Evolutionary conservation across 2,113 vertebrate species (phyloP), one percentile per base, ranked within the genome.

Genomic region (Hippocampus mohnikei): DNA sequence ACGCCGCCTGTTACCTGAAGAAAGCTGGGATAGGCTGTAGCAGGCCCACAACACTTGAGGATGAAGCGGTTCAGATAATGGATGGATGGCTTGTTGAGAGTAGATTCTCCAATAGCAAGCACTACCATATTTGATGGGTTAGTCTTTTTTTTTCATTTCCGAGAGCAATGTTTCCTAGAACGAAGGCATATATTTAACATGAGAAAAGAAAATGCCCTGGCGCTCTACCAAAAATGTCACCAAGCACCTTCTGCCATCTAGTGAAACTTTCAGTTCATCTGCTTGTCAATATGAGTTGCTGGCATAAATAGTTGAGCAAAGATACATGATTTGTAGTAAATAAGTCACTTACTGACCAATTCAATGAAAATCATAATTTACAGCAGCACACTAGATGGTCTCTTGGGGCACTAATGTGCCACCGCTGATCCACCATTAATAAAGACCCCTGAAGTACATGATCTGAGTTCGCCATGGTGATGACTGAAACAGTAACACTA

Each of bases 31-130:
- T 33, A 33, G 3, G 4, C 29, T 33, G 29, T 33, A 33, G 29
- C 29, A 33, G 3, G 29, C 29, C 29, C 29, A 33, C 3, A 4
- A 33, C 29, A 33, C 29, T 33, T 33, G 29, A 33, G 29, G 3
- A 33, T 33, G 5, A 33, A 33, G 29, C 29, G 29, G 29, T 33
- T 33, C 29, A 33, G 29, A 33, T 33, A 33, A 33, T 33, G 29
- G 29, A 0, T 33, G 29, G 29, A 15, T 46, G 15, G 72, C 82
- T 80, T 81, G 65, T 61, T 68, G 71, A 73, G 75, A 63, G 67
- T 69, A 71, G 53, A 71, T 74, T 53, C 21, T 53, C 21, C 21
- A 23, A 18, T 8, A 20, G 16, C 15, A 20, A 50, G 48, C 16
- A 70, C 68, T 65, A 42, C 27, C 27, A n/a, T 59, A 4, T 68